Base-by-base conservation (phyloP, 2,888 invertebrate genomes). In the Polydrusus tereticollis region DNA sequence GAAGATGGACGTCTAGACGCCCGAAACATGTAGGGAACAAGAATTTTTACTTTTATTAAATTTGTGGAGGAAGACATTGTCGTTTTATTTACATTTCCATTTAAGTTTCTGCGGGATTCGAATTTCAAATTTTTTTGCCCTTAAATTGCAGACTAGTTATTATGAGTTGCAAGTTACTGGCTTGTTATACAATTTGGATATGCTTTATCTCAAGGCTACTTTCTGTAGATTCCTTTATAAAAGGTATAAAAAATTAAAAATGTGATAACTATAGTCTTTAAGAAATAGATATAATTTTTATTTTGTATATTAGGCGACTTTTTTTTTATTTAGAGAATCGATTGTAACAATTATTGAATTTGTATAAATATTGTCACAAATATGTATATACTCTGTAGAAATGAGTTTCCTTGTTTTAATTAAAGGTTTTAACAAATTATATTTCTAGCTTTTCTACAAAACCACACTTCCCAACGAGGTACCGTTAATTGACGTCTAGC, bases 261-360 rank as follows among this genome's bases (percentile, higher is more conserved):
- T 65, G 65, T 65, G 65, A 65, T 55, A 65, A 65, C 21, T 52
- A 41, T 65, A 55, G 65, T 18, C 36, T 65, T 6, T 63, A 50
- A 63, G 47, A 29, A 8, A 43, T 26, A 36, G 36, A 36, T 36
- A 38, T 33, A 52, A 29, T 20, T 26, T 55, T 55, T 55, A 55
- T 26, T 66, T 26, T 63, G 63, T 63, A 63, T 63, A 63, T 63
- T 47, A 47, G 63, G n/a, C n/a, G n/a, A n/a, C n/a, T n/a, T 36
- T 12, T 59, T 41, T 62, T 45, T 29, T 47, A 29, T 45, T 45
- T 16, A 45, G 16, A 21, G 47, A 18, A 29, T n/a, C 33, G 21
- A 62, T 47, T 47, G 36, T 63, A 50, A n/a, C 5, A 33, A 33
- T 14, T 12, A 33, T 29, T 45, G 18, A 58, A 58, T 23, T 45